Base-by-base conservation (phyloP, 53 echinoderm and acorn worm genomes). In the Apostichopus leukothele region DNA sequence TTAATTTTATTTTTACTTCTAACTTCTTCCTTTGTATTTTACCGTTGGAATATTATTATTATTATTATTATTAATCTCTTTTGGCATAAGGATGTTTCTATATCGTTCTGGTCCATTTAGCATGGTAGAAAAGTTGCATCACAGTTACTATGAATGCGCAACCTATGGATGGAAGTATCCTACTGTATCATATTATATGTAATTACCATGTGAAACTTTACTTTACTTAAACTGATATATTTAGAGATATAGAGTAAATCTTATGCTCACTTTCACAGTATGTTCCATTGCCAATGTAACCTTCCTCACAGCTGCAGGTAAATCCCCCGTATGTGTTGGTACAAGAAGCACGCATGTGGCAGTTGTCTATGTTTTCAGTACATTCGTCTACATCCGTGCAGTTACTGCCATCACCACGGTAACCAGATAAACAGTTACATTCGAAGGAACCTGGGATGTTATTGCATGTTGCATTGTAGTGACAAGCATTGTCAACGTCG, bases 321-420 rank as follows among this genome's bases (percentile, higher is more conserved):
- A 60, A 94, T 14, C 89, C 76, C 1, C 94, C 92, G 51, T 60
- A 61, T 12, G 86, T 94, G 19, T 92, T 90, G 11, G 75, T 90
- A 76, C 92, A 94, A 5, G 51, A 63, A 14, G 92, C 92, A 16
- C 84, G 21, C 11, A 21, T 14, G 75, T 90, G 88, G 13, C 94
- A 94, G 52, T 73, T 50, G 52, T 77, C 67, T 10, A 66, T 18
- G 71, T 92, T 79, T 75, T 94, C 94, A 21, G 67, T 52, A 60
- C 94, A 94, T 89, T 94, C 94, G 60, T 94, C 59, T 1, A 92
- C 88, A n/a, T 94, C 90, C 0, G 27, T 57, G 26, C 92, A 92
- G 6, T 50, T 23, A 5, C 51, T 52, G 19, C 89, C 90, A 51
- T 93, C 84, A 6, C 93, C 91, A 25, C 93, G 92, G 92, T 90